A percentile compares a stretch with the other conserved stretches of the same genome.
Conservation (phyloP, 2,113 vertebrate species). For the Symphodus melops region DNA sequence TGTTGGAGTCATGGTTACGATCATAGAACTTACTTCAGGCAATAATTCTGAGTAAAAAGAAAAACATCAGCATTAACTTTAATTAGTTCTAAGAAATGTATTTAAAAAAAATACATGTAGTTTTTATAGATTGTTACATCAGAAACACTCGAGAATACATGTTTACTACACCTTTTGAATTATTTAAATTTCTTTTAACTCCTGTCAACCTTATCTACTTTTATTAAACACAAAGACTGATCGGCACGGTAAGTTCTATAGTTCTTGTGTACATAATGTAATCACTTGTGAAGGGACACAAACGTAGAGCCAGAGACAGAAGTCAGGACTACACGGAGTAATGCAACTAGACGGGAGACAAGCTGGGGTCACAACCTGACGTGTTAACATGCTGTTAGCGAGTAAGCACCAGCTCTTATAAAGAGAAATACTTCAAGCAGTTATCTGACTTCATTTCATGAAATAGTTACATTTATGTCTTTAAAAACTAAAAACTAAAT, state of each 20-base stretch:
- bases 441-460: neutral
- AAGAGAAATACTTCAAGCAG: neutral
- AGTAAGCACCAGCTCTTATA: neutral
- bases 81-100: neutral
- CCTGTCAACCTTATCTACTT: neutral
- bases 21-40: slow-evolving; percentile 37
- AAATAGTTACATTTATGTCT: neutral
- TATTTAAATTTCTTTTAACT: neutral
- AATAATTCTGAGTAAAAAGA: slow-evolving; percentile 41
- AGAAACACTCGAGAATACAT: neutral
- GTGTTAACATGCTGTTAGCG: slow-evolving; percentile 6
- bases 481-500: neutral
- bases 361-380: slow-evolving; percentile 25
- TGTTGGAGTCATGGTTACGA: slow-evolving; percentile 63
- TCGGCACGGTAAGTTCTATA: no score
- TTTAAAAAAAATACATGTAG: neutral
- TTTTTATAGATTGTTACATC: neutral
- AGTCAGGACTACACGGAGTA: slow-evolving; percentile 21
- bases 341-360: slow-evolving; percentile 28
- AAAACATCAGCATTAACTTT: slow-evolving; percentile 15
- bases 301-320: neutral
- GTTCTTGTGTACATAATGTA: neutral
- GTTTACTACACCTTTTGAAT: slow-evolving; percentile 3
- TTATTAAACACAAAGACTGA: no score
- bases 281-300: neutral